Conservation (phyloP, 2,113 vertebrate species). For the Sorex fumeus region DNA sequence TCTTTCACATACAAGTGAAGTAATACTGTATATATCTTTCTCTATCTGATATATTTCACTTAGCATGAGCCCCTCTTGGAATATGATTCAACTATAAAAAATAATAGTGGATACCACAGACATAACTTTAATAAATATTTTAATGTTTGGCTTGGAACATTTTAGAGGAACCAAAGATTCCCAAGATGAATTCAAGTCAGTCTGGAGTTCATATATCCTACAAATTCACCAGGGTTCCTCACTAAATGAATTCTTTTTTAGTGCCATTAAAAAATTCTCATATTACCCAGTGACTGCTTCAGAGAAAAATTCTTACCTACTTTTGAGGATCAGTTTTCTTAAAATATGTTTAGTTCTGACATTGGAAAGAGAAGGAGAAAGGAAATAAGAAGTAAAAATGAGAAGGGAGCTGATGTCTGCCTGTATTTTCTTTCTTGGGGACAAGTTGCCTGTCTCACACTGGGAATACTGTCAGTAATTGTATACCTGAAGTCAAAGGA, state of each 20-base stretch:
- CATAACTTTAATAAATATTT: slow-evolving; percentile 23
- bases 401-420: slow-evolving; percentile 4
- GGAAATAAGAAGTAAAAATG: slow-evolving; percentile 46
- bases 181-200: not conserved
- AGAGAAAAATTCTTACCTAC: slow-evolving; percentile 11
- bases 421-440: slow-evolving; percentile 49
- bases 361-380: slow-evolving; percentile 22
- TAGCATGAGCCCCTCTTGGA: not conserved
- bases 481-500: slow-evolving; percentile 77
- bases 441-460: slow-evolving; percentile 37
- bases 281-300: slow-evolving; percentile 29
- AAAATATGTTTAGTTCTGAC: slow-evolving; percentile 37
- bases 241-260: not conserved
- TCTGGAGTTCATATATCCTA: not conserved
- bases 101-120: not conserved
- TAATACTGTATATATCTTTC: not conserved
- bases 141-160: not conserved
- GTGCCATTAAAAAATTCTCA: not conserved
- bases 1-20: not conserved
- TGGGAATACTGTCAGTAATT: slow-evolving; percentile 69
- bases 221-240: slow-evolving; percentile 26
- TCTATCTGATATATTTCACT: not conserved
- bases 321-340: slow-evolving; percentile 38
- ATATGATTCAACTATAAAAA: too few relatives aligned
- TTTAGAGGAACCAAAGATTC: not conserved